A percentile compares a stretch with the other conserved stretches of the same genome.
Evolutionary conservation across 2,888 invertebrate genomes (phyloP).

Genomic region (Prenolepis imparis): DNA sequence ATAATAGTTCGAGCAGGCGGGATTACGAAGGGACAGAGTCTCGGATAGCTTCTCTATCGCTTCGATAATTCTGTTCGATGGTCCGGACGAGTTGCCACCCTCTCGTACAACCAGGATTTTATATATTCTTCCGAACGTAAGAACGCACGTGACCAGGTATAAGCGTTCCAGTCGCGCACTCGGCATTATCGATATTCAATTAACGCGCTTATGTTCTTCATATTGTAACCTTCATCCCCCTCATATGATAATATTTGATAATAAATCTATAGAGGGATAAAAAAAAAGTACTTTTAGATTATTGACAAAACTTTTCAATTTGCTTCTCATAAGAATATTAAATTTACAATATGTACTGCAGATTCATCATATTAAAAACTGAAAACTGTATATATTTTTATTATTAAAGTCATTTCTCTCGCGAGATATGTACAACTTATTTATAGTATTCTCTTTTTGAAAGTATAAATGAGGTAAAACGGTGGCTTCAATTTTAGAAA

Average conservation of each 20-base stretch:
- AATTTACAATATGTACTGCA: background rate
- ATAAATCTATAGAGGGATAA: background rate
- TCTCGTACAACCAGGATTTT: slow-evolving; percentile 63
- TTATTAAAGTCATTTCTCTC: background rate
- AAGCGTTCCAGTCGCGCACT: slow-evolving; percentile 3
- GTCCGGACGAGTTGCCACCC: slow-evolving; percentile 74
- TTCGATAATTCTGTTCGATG: slow-evolving; percentile 80
- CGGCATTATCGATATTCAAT: slow-evolving; percentile 25
- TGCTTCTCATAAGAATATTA: background rate
- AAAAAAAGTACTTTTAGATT: background rate
- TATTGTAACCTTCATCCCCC: slow-evolving; percentile 3
- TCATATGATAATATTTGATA: background rate
- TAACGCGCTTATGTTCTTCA: background rate
- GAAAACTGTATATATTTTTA: background rate
- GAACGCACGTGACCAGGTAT: slow-evolving; percentile 32
- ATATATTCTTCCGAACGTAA: slow-evolving; percentile 50
- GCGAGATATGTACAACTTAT: background rate
- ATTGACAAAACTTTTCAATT: background rate
- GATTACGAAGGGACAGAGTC: slow-evolving; percentile 77
- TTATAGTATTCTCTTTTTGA: background rate
- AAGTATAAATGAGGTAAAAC: background rate
- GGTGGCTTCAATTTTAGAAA: slow-evolving; percentile 5
- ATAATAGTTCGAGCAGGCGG: slow-evolving; percentile 79
- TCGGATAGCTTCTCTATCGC: slow-evolving; percentile 77
- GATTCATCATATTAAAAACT: background rate